phyloP scores from a whole-genome alignment of 2,113 vertebrate species.

The Melanostigma gelatinosum region DNA sequence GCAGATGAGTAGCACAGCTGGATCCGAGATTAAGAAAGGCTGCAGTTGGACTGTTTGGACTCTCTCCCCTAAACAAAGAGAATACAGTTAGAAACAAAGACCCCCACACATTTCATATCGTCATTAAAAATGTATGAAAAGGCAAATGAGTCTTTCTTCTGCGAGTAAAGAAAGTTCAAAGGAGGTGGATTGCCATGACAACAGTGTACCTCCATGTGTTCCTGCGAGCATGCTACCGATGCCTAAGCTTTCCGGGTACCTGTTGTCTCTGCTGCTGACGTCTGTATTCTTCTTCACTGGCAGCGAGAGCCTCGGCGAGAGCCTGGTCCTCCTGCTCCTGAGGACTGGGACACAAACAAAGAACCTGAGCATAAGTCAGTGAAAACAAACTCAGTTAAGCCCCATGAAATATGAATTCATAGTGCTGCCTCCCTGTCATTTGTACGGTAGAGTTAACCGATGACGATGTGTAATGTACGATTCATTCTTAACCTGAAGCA shows the following conservation, averaged over 20 bases:
- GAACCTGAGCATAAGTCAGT: not conserved
- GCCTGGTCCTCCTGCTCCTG: constrained; percentile 97
- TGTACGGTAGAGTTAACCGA: not conserved
- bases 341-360: constrained; percentile 81
- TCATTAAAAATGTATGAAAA: not conserved
- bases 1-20: constrained; percentile 45
- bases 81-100: constrained; percentile 29
- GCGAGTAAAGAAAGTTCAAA: constrained; percentile 12
- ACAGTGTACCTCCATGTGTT: constrained; percentile 75
- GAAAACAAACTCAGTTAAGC: not conserved
- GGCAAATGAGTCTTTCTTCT: constrained; percentile 9
- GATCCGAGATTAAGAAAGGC: constrained; percentile 76
- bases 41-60: constrained; percentile 81
- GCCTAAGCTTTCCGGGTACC: constrained; percentile 84
- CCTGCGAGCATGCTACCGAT: constrained; percentile 80
- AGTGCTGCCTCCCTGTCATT: not conserved
- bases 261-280: constrained; percentile 88
- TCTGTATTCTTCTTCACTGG: constrained; percentile 93
- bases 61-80: constrained; percentile 72
- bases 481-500: not conserved
- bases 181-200: constrained; percentile 39
- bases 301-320: constrained; percentile 93
- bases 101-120: not conserved
- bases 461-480: not conserved
- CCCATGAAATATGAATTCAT: not conserved